Evolutionary conservation across 2,888 invertebrate genomes (phyloP).

Genomic region (Rhaphigaster nebulosa): DNA sequence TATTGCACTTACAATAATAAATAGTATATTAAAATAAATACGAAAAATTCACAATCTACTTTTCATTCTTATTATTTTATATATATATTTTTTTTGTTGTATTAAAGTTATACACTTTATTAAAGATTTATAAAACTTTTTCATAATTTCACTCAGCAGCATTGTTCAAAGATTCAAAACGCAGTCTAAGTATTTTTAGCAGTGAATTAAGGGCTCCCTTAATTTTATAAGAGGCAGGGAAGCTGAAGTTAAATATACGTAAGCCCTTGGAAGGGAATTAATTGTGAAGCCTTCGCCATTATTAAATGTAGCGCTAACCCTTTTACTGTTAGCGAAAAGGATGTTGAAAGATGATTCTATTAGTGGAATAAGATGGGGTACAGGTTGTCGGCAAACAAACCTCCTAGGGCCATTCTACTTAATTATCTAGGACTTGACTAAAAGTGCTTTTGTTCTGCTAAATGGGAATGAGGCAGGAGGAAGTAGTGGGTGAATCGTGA

Average conservation of each 20-base stretch:
- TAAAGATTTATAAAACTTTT: too few relatives aligned
- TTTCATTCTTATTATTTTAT: too few relatives aligned
- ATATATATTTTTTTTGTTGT: too few relatives aligned
- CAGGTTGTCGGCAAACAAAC: background rate
- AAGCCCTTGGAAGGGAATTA: background rate
- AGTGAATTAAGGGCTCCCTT: background rate
- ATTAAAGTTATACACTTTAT: too few relatives aligned
- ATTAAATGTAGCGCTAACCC: slow-evolving; percentile 8
- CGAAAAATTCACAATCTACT: too few relatives aligned
- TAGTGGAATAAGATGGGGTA: background rate
- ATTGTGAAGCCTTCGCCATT: background rate
- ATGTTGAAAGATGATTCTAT: slow-evolving; percentile 24
- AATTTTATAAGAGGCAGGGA: background rate
- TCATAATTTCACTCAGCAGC: background rate
- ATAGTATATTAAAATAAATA: too few relatives aligned
- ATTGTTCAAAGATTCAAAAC: background rate
- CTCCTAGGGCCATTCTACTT: background rate
- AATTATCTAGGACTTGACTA: background rate
- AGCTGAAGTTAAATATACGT: background rate
- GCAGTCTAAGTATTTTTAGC: background rate
- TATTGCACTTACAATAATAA: too few relatives aligned
- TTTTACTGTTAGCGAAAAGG: slow-evolving; percentile 10
- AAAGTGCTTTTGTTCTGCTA: background rate
- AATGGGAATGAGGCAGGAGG: background rate
- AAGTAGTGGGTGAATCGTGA: background rate